Percentiles rank a stretch among this genome's conserved stretches.
Conservation (phyloP, 53 echinoderm and acorn worm genomes). For the Mesocentrotus franciscanus region DNA sequence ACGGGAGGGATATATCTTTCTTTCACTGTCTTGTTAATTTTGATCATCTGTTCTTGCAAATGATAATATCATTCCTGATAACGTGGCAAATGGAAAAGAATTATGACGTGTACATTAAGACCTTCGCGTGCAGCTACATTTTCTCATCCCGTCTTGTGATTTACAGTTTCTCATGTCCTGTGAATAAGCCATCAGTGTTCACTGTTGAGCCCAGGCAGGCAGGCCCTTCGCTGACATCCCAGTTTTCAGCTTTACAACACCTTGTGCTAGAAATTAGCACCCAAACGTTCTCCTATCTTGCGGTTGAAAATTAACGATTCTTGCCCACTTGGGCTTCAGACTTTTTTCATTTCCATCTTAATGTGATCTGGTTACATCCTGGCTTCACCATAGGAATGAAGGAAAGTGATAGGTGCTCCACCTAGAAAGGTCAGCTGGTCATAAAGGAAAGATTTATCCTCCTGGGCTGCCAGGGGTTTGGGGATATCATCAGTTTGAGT, state of each 20-base stretch:
- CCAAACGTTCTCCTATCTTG: background rate
- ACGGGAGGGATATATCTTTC: too few relatives aligned
- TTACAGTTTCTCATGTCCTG: too few relatives aligned
- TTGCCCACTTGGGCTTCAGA: background rate
- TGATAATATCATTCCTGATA: too few relatives aligned
- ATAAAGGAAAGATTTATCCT: background rate
- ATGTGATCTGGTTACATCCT: conserved; percentile 20
- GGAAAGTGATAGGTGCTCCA: background rate
- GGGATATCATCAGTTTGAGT: background rate
- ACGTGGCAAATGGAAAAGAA: too few relatives aligned
- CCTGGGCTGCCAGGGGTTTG: background rate
- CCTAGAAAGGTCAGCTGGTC: background rate
- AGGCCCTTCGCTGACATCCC: background rate
- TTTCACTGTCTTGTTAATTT: too few relatives aligned
- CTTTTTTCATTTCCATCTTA: background rate
- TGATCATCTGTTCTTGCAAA: too few relatives aligned
- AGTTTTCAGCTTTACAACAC: background rate
- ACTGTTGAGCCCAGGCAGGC: too few relatives aligned
- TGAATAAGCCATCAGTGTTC: too few relatives aligned
- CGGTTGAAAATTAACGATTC: background rate
- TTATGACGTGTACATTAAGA: too few relatives aligned
- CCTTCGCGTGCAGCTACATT: too few relatives aligned
- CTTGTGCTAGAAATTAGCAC: background rate
- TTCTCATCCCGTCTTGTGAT: too few relatives aligned
- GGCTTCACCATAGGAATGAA: background rate